phyloP scores from a whole-genome alignment of 2,797 vertebrate genomes.

The Sebastes itinus region DNA sequence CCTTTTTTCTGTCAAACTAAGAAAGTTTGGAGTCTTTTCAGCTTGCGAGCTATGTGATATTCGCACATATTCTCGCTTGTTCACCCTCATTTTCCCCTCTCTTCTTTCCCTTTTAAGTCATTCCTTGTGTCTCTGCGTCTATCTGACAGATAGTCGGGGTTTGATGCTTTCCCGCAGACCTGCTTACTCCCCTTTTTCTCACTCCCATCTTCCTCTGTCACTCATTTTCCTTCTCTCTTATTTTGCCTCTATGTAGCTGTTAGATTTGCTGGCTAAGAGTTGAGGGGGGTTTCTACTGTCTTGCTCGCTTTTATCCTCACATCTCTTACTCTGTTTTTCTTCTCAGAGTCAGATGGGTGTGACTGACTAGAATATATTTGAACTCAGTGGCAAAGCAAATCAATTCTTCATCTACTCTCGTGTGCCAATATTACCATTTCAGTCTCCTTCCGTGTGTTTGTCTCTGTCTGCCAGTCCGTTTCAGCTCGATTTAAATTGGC shows the following conservation, averaged over 20 bases:
- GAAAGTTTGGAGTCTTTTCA: slow-evolving; percentile 12
- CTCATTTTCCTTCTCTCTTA: slow-evolving; percentile 12
- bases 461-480: slow-evolving; percentile 4
- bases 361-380: slow-evolving; percentile 27
- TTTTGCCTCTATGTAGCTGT: slow-evolving; percentile 8
- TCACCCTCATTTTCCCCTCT: slow-evolving; percentile 24
- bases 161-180: slow-evolving; percentile 32
- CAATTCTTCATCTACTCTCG: slow-evolving; percentile 13
- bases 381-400: slow-evolving; percentile 28
- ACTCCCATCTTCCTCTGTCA: slow-evolving; percentile 24
- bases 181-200: slow-evolving; percentile 24
- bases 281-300: slow-evolving; percentile 3
- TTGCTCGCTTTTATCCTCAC: background rate
- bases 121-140: slow-evolving; percentile 5
- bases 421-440: slow-evolving; percentile 6
- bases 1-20: slow-evolving; percentile 8
- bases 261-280: background rate
- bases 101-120: slow-evolving; percentile 26
- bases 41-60: slow-evolving; percentile 5
- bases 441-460: background rate
- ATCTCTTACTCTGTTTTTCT: background rate
- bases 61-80: slow-evolving; percentile 8
- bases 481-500: slow-evolving; percentile 5
- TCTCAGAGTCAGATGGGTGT: background rate
- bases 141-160: slow-evolving; percentile 6